Percentiles rank a stretch among this genome's conserved stretches.
These are phyloP conservation scores for Microplitis deprimator DNA, from an alignment of 2,888 invertebrate genomes.

Conservation along the genomic window DNA sequence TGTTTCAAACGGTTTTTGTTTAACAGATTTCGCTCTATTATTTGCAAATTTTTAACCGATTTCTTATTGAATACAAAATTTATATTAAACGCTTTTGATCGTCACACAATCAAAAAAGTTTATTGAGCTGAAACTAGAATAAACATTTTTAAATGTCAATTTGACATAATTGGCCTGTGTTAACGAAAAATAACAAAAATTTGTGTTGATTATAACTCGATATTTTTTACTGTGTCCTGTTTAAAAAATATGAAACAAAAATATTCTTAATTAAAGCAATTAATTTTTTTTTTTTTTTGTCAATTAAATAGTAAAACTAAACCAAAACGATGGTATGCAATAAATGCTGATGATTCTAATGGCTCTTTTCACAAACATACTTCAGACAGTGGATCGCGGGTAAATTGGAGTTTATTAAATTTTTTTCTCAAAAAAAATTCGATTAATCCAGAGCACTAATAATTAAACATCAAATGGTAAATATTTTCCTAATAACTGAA, in stretches of 20 bases:
- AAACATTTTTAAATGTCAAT: too few relatives aligned
- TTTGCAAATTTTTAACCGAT: too few relatives aligned
- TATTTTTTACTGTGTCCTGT: too few relatives aligned
- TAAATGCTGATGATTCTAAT: slow-evolving; percentile 24
- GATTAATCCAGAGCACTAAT: slow-evolving; percentile 9
- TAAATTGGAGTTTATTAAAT: slow-evolving; percentile 7
- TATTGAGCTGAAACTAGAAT: too few relatives aligned
- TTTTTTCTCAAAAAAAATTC: slow-evolving; percentile 28
- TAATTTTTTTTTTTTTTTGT: neutral
- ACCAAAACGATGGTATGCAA: slow-evolving; percentile 51
- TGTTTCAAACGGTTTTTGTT: too few relatives aligned
- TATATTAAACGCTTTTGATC: too few relatives aligned
- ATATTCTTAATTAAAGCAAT: neutral
- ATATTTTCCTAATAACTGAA: neutral
- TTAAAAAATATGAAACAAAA: neutral
- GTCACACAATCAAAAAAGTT: too few relatives aligned
- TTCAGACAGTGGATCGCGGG: slow-evolving; percentile 3
- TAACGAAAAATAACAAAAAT: too few relatives aligned
- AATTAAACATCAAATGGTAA: neutral
- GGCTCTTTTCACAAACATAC: neutral
- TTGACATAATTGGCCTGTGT: too few relatives aligned
- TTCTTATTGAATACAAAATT: too few relatives aligned
- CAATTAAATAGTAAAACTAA: slow-evolving; percentile 44
- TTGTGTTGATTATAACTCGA: too few relatives aligned
- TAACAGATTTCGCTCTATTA: too few relatives aligned